These are phyloP conservation scores for Timema podura DNA, from an alignment of 2,888 invertebrate genomes.

Conservation along the genomic window DNA sequence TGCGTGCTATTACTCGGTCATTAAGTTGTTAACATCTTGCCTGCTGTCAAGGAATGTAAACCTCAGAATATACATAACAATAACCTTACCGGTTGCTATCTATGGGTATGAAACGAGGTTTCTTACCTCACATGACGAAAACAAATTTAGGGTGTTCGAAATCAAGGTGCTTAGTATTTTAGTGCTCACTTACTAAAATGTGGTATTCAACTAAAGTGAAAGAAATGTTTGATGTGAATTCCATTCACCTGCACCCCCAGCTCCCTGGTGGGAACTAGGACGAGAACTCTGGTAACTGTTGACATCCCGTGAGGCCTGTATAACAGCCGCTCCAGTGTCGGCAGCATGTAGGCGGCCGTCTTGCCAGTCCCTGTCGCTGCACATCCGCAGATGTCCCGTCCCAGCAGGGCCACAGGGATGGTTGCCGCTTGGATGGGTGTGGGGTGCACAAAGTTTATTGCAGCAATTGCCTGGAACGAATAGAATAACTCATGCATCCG, in stretches of 20 bases:
- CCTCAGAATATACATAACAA: no score
- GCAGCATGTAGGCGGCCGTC: conserved; percentile 98
- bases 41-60: no score
- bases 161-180: no score
- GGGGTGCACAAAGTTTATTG: conserved; percentile 86
- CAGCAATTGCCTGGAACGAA: conserved; percentile 65
- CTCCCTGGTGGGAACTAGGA: conserved; percentile 95
- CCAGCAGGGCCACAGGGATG: conserved; percentile 87
- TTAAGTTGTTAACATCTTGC: no score
- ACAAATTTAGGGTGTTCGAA: no score
- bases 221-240: not conserved
- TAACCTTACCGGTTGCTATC: no score
- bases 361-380: conserved; percentile 98
- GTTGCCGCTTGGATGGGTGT: conserved; percentile 96
- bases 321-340: conserved; percentile 87
- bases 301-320: conserved; percentile 70
- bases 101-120: no score
- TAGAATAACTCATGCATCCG: no score
- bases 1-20: no score
- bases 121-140: no score
- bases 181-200: no score
- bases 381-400: conserved; percentile 96
- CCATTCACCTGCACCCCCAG: conserved; percentile 77
- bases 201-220: not conserved
- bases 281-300: conserved; percentile 66